Conservation (phyloP, 2,888 invertebrate genomes). For the Cryptocheilus praepositus region DNA sequence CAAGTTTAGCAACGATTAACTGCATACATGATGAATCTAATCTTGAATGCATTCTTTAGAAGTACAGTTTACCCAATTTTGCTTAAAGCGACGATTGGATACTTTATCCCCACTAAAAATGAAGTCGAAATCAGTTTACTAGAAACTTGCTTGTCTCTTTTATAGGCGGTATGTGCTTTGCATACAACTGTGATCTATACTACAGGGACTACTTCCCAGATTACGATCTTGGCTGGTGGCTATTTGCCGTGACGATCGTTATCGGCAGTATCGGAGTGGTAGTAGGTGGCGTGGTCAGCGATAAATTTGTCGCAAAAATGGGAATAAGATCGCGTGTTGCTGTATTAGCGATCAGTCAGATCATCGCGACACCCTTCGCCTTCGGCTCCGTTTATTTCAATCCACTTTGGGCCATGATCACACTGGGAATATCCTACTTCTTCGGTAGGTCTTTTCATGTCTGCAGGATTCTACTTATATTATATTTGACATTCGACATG, state of each 20-base stretch:
- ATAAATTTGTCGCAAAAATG: constrained; percentile 91
- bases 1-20: no score
- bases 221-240: constrained; percentile 92
- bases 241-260: constrained; percentile 91
- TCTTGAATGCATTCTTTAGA: no score
- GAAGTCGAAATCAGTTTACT: no score
- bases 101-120: no score
- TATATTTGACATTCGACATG: no score
- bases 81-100: no score
- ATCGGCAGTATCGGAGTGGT: constrained; percentile 88
- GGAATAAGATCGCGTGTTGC: constrained; percentile 88
- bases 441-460: constrained; percentile 81
- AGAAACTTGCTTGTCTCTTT: no score
- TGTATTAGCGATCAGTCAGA: constrained; percentile 87
- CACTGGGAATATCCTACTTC: constrained; percentile 91
- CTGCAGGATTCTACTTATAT: no score
- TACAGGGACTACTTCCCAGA: constrained; percentile 92
- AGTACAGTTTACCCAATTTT: no score
- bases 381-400: constrained; percentile 90
- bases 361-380: constrained; percentile 89
- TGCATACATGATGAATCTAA: no score
- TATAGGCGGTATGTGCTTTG: constrained; percentile 91
- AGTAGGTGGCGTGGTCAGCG: constrained; percentile 86
- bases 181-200: constrained; percentile 93
- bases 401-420: constrained; percentile 91